These are phyloP conservation scores for Chiroxiphia lanceolata DNA, from an alignment of 2,797 vertebrate genomes.

Conservation along the genomic window DNA sequence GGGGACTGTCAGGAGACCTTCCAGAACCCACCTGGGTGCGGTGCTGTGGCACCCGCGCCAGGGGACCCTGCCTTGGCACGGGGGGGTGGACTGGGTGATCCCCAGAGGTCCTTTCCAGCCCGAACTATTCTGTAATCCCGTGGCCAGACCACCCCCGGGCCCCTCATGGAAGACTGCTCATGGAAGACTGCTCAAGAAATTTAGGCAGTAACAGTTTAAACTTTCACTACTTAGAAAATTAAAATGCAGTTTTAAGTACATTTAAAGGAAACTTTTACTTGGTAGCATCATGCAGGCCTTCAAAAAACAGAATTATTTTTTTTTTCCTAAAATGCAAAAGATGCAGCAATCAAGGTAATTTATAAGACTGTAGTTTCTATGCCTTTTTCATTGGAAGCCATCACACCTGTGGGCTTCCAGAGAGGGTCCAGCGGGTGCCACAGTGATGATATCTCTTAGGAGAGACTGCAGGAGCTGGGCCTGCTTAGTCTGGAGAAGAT, in stretches of 20 bases:
- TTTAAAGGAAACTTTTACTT: too few relatives aligned
- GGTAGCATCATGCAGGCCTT: too few relatives aligned
- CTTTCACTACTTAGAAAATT: too few relatives aligned
- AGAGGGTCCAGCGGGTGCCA: too few relatives aligned
- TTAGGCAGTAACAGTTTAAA: too few relatives aligned
- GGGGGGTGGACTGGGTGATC: accelerated
- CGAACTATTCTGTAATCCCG: accelerated
- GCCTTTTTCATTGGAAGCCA: too few relatives aligned
- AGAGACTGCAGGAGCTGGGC: background rate
- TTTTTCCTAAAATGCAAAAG: too few relatives aligned
- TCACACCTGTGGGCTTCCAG: background rate
- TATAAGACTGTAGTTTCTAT: too few relatives aligned
- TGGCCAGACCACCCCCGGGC: accelerated
- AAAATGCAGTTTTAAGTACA: too few relatives aligned
- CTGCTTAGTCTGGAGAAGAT: background rate
- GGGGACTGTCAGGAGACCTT: background rate
- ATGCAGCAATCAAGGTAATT: too few relatives aligned
- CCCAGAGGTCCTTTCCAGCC: accelerated
- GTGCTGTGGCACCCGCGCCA: background rate
- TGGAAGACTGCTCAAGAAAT: too few relatives aligned
- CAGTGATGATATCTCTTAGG: background rate
- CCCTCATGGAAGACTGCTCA: background rate
- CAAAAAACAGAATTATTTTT: too few relatives aligned
- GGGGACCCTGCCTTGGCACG: background rate
- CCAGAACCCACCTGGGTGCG: background rate